Percentiles rank a stretch among this genome's conserved stretches.
phyloP scores from a whole-genome alignment of 2,888 invertebrate species.

The Trichopoda pennipes region DNA sequence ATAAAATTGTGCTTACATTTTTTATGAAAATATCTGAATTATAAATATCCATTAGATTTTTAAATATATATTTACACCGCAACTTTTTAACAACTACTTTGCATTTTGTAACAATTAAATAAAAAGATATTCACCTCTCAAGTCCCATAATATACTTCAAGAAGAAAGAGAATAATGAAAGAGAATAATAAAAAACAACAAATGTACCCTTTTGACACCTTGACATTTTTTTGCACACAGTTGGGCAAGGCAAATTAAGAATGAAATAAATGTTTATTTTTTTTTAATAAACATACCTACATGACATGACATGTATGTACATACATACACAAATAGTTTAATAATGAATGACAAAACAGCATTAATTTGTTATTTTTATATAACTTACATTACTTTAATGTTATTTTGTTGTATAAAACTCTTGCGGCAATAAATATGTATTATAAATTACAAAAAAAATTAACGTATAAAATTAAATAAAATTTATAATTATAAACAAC shows the following conservation, averaged over 20 bases:
- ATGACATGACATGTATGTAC: background rate
- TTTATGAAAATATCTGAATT: no score
- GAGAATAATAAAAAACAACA: constrained; percentile 10
- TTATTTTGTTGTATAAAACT: constrained; percentile 24
- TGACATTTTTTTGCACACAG: constrained; percentile 50
- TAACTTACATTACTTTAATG: constrained; percentile 63
- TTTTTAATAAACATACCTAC: no score
- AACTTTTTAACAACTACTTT: no score
- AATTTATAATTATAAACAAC: constrained; percentile 7
- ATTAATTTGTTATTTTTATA: constrained; percentile 26
- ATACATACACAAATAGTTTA: background rate
- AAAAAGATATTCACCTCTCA: no score
- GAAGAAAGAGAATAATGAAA: background rate
- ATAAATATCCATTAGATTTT: no score
- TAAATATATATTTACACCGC: no score
- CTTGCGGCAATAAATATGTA: constrained; percentile 27
- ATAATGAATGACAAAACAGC: background rate
- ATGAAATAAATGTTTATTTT: no score
- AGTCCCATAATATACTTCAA: no score
- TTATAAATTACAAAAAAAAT: constrained; percentile 33
- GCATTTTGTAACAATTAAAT: no score
- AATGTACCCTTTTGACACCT: constrained; percentile 52
- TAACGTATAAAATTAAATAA: constrained; percentile 14
- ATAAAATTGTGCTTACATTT: no score
- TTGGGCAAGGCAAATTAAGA: constrained; percentile 13